Evolutionary conservation across 1,140 invertebrate genomes (phyloP), one percentile per base, ranked within the genome.

Genomic region (Trichonephila inaurata): DNA sequence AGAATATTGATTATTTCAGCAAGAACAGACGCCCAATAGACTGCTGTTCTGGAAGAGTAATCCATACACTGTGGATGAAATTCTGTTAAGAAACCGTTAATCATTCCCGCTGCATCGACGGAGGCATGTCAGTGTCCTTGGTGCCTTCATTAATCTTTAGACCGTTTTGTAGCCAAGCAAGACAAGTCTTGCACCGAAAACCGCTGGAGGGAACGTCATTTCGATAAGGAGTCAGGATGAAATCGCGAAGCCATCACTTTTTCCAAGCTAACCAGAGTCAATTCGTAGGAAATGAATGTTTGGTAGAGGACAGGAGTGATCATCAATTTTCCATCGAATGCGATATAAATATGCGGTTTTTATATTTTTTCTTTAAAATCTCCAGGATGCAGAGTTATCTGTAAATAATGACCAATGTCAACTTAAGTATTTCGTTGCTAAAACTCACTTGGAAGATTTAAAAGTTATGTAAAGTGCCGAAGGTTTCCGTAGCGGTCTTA

Each of bases 81-180:
- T 88, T 64, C 86, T 64, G 86, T 88, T 88, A 88, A 88, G 86
- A 88, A 88, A 40, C 86, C 86, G 86, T 88, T 88, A 88, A 88
- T 88, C 85, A 87, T 61, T 28, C 51, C 85, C 24, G 51, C 12
- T 14, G 85, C 86, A 88, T 64, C 86, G 86, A 88, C 24, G 86
- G 19, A 40, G 60, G 86, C 19, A 88, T 64, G 86, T 88, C 86
- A 88, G 86, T 88, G 86, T 88, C 86, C 33, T 40, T 85, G 51
- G 61, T 66, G 86, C 28, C 24, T 66, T 40, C 86, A 88, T 88
- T 88, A 58, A 88, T 88, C 86, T 88, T 88, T 66, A 61, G 83
- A 58, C 19, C 51, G 10, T 85, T 85, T 85, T 85, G 83, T 60
- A 61, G 83, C 81, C 7, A 40, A 83, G 18, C 81, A 44, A 21